phyloP scores from a whole-genome alignment of 2,888 invertebrate species.

The Nudaria mundana region DNA sequence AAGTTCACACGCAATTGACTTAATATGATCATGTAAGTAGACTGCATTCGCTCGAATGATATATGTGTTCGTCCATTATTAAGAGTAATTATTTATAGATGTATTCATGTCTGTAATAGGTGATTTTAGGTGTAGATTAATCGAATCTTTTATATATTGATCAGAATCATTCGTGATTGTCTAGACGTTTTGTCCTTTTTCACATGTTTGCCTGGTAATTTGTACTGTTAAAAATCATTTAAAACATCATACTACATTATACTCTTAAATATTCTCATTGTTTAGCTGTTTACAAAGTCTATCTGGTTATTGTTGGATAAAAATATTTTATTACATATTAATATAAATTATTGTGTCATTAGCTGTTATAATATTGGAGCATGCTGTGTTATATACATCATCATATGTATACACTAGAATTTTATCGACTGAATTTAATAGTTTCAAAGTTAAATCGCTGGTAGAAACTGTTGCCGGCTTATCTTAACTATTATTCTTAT shows the following conservation, averaged over 20 bases:
- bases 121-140: conserved; percentile 46
- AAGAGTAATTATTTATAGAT: conserved; percentile 67
- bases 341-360: conserved; percentile 54
- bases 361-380: conserved; percentile 52
- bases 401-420: conserved; percentile 50
- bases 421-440: conserved; percentile 68
- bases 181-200: conserved; percentile 20
- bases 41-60: conserved; percentile 77
- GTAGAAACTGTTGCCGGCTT: conserved; percentile 45
- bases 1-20: conserved; percentile 68
- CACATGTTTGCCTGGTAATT: conserved; percentile 23
- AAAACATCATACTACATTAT: conserved; percentile 42
- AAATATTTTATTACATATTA: conserved; percentile 72
- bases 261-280: conserved; percentile 53
- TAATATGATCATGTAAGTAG: conserved; percentile 66
- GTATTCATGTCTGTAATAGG: conserved; percentile 66
- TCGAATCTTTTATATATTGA: conserved; percentile 34
- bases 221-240: conserved; percentile 32
- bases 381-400: conserved; percentile 57
- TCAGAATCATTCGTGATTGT: conserved; percentile 20
- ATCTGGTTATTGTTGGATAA: conserved; percentile 70
- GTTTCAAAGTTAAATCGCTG: conserved; percentile 51
- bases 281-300: conserved; percentile 74
- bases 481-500: conserved; percentile 38
- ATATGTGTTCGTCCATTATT: conserved; percentile 79